phyloP scores from a whole-genome alignment of 2,113 vertebrate genomes.

The Pelusios castaneus region DNA sequence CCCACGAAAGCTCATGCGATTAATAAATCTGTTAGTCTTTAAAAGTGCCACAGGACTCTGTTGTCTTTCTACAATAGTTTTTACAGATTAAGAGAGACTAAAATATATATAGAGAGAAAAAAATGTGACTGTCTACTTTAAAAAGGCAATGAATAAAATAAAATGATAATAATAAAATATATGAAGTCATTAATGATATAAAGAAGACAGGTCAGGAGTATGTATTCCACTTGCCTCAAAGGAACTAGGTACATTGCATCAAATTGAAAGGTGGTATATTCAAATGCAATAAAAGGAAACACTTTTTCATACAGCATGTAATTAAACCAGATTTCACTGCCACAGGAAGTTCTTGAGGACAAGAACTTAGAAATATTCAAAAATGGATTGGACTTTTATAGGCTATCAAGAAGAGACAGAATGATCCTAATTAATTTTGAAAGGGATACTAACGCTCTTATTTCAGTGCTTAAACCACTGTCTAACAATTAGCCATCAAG shows the following conservation, averaged over 20 bases:
- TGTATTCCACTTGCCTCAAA: background rate
- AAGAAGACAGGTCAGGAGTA: background rate
- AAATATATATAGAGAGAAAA: conserved; percentile 32
- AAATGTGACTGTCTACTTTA: background rate
- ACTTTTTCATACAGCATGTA: background rate
- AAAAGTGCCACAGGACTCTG: too few relatives aligned
- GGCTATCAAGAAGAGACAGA: conserved; percentile 14
- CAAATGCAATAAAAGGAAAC: background rate
- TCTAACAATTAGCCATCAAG: background rate
- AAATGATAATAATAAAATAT: background rate
- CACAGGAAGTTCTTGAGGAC: background rate
- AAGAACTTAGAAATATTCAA: background rate
- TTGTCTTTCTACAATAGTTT: too few relatives aligned
- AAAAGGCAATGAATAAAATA: conserved; percentile 24
- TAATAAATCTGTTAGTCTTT: too few relatives aligned
- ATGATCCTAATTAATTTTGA: background rate
- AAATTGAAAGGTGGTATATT: background rate
- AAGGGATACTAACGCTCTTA: conserved; percentile 23
- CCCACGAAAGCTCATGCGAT: too few relatives aligned
- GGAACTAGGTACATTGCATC: background rate
- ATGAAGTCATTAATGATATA: background rate
- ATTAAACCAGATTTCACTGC: background rate
- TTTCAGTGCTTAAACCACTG: background rate
- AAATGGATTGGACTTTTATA: background rate
- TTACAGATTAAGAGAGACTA: background rate